Conservation (phyloP, 2,797 vertebrate species). For the Falco naumanni region DNA sequence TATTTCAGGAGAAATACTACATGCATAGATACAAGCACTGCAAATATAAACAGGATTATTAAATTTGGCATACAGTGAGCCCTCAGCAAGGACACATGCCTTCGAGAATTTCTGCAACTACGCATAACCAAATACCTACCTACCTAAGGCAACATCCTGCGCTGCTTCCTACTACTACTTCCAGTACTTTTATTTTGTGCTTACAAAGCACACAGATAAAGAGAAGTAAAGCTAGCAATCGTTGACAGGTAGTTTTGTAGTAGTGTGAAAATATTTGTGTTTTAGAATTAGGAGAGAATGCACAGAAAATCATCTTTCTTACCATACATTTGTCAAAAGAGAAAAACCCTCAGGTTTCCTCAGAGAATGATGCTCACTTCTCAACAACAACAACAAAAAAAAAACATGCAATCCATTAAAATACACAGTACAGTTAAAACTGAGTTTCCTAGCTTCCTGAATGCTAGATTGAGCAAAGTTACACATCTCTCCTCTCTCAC, state of each 20-base stretch:
- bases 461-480: neutral
- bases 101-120: neutral
- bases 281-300: neutral
- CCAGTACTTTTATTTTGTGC: slow-evolving; percentile 24
- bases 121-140: neutral
- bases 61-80: neutral
- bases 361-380: neutral
- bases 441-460: slow-evolving; percentile 1
- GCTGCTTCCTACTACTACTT: neutral
- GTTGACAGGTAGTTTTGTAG: neutral
- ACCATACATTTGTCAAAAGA: neutral
- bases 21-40: neutral
- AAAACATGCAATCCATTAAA: neutral
- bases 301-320: neutral
- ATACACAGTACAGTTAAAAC: neutral
- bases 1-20: neutral
- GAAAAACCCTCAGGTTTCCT: neutral
- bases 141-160: neutral
- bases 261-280: neutral
- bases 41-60: neutral
- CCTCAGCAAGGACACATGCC: neutral
- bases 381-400: neutral
- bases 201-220: neutral
- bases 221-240: neutral
- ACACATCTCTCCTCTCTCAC: neutral